phyloP scores from a whole-genome alignment of 2,797 vertebrate species.

The Eidolon dupreanum region DNA sequence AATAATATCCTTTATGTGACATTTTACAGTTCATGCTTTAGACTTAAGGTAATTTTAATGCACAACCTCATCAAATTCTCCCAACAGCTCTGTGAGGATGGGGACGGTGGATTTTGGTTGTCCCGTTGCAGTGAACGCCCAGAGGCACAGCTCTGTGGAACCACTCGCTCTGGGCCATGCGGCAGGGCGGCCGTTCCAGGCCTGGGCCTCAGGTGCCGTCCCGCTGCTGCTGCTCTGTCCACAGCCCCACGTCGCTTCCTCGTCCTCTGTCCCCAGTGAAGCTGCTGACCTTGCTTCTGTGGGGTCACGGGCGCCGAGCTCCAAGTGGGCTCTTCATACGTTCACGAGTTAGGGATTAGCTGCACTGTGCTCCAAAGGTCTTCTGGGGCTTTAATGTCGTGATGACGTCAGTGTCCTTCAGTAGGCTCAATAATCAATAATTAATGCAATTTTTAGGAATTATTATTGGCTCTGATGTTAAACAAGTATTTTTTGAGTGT shows the following conservation, averaged over 20 bases:
- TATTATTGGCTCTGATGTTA: background rate
- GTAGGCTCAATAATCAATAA: background rate
- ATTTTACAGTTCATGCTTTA: background rate
- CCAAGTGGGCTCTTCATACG: background rate
- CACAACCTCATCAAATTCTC: background rate
- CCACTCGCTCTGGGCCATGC: background rate
- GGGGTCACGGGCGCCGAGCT: background rate
- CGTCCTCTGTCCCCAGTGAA: too few relatives aligned
- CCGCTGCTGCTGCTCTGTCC: background rate
- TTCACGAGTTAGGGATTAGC: background rate
- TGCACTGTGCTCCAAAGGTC: background rate
- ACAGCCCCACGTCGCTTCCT: too few relatives aligned
- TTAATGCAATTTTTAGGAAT: background rate
- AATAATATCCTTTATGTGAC: background rate
- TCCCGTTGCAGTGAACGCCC: background rate
- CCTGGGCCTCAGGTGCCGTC: background rate
- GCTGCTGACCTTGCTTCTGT: background rate
- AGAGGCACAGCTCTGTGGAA: background rate
- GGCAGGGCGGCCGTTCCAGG: background rate
- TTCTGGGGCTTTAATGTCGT: background rate
- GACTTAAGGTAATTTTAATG: background rate
- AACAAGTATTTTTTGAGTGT: background rate
- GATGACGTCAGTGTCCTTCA: background rate
- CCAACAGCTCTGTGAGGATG: background rate
- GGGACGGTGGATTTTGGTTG: background rate